Evolutionary conservation across 2,113 vertebrate genomes (phyloP), one percentile per base, ranked within the genome.

Genomic region (Arvicanthis niloticus): DNA sequence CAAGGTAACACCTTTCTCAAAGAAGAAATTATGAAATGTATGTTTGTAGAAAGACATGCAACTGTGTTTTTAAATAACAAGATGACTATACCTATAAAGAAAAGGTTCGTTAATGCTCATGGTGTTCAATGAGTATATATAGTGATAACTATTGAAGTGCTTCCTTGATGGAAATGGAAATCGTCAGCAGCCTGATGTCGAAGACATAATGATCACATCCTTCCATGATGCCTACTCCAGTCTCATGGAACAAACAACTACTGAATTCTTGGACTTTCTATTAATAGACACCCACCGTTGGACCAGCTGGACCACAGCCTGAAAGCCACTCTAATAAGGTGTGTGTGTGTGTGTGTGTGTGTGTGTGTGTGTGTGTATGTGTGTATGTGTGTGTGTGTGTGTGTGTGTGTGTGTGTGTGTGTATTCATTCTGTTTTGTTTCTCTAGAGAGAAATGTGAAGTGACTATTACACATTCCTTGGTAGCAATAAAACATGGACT

Each of bases 401-500:
- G 2, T 81, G 0, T 40, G 2, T 58, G 2, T 56, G 2, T 13
- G 12, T 58, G 0, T 78, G 13, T 77, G 15, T 80, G 31, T 53
- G 16, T 53, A 8, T 60, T 60, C 22, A 84, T 42, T 62, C 12
- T 42, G 12, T 42, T 84, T n/a, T 40, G 21, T 60, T 84, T 7
- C 81, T 40, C 24, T 40, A 82, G 37, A n/a, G 22, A 58, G n/a
- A n/a, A n/a, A n/a, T n/a, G n/a, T n/a, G n/a, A n/a, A n/a, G n/a
- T 62, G 81, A 26, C 56, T 62, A 62, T 31, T 10, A 62, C 2
- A 62, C 1, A 40, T 93, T 91, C 65, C 10, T 94, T 42, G 9
- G 65, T 40, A 93, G 65, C 94, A 90, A 91, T 80, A 91, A 95
- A 96, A 73, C 16, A 80, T 9, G 75, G 31, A 51, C 75, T 94